phyloP scores from a whole-genome alignment of 1,140 invertebrate species.

The Limonius californicus region DNA sequence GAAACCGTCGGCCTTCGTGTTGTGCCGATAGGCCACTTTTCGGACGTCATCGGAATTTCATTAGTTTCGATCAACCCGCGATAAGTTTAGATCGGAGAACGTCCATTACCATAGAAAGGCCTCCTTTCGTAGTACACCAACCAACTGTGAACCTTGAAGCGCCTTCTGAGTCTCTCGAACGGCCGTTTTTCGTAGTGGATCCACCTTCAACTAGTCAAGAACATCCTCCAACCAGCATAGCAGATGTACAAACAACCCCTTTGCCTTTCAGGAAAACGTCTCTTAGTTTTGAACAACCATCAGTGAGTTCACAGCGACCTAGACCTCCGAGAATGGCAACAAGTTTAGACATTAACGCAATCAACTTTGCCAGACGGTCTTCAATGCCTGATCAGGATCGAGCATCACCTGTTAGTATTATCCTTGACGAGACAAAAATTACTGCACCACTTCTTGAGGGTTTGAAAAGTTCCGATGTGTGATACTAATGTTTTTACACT shows the following conservation, averaged over 20 bases:
- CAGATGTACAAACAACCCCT: conserved; percentile 12
- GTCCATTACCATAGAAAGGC: conserved; percentile 31
- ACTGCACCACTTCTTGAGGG: conserved; percentile 37
- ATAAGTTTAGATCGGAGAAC: conserved; percentile 31
- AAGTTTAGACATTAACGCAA: conserved; percentile 34
- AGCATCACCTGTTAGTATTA: conserved; percentile 31
- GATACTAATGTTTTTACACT: too few relatives aligned
- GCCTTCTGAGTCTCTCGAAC: conserved; percentile 19
- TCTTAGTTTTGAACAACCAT: conserved; percentile 39
- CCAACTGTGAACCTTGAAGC: conserved; percentile 40
- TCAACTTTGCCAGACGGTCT: conserved; percentile 31
- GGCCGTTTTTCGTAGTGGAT: conserved; percentile 18
- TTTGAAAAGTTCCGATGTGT: conserved; percentile 36
- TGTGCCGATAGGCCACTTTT: conserved; percentile 31
- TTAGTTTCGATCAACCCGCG: conserved; percentile 40
- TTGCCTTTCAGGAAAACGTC: conserved; percentile 19
- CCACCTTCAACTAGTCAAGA: background rate
- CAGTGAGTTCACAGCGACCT: conserved; percentile 20
- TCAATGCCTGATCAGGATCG: conserved; percentile 34
- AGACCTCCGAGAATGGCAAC: conserved; percentile 35
- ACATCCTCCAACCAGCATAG: background rate
- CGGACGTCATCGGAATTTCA: conserved; percentile 38
- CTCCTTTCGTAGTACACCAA: conserved; percentile 33
- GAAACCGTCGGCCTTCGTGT: conserved; percentile 39
- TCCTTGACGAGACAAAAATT: conserved; percentile 39